These are phyloP conservation scores for Crocidura indochinensis DNA, from an alignment of 2,797 vertebrate species.

Conservation along the genomic window DNA sequence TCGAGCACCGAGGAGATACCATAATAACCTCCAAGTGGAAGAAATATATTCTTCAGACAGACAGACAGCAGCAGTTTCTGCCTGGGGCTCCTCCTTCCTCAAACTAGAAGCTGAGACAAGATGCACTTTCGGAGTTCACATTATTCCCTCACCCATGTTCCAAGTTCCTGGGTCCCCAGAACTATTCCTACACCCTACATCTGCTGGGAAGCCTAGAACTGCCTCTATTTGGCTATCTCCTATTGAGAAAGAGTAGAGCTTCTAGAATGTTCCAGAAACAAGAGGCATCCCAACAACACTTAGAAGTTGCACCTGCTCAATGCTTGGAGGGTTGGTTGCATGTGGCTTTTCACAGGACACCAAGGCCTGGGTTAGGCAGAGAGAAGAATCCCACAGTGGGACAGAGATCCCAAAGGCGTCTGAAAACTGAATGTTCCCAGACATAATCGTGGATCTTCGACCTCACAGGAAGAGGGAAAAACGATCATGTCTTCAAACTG, in stretches of 20 bases:
- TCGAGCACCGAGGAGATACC: background rate
- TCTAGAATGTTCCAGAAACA: accelerated
- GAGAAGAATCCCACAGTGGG: no score
- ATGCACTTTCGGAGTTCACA: background rate
- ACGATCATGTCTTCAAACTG: no score
- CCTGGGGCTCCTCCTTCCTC: background rate
- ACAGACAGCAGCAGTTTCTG: accelerated
- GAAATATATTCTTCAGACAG: background rate
- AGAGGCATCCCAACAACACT: background rate
- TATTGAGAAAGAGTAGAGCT: background rate
- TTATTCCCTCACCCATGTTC: accelerated
- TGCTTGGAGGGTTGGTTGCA: no score
- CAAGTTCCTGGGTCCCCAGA: background rate
- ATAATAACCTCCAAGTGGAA: background rate
- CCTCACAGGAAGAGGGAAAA: background rate
- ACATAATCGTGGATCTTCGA: background rate
- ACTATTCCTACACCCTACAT: background rate
- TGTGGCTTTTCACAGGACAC: accelerated
- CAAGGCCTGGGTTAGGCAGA: no score
- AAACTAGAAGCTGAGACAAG: background rate
- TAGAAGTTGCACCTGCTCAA: background rate
- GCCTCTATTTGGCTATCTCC: background rate
- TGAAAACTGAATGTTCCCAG: no score
- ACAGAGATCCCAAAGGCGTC: background rate
- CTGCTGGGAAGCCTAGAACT: background rate